phyloP scores from a whole-genome alignment of 2,888 invertebrate species.

The Ditula angustiorana region DNA sequence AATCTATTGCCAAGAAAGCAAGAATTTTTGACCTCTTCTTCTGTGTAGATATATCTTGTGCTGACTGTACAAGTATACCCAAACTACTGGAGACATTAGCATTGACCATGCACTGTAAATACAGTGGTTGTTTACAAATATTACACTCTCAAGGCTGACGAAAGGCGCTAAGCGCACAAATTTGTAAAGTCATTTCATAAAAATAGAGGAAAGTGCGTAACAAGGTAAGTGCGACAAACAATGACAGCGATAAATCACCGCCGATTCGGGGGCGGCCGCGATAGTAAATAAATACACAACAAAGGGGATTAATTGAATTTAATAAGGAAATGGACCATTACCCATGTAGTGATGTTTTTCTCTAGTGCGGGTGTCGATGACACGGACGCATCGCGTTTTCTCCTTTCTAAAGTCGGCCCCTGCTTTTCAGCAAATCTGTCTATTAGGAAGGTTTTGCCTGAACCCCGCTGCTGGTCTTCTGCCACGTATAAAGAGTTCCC shows the following conservation, averaged over 20 bases:
- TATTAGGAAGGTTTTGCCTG: constrained; percentile 64
- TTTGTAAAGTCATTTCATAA: constrained; percentile 45
- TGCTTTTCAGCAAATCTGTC: constrained; percentile 58
- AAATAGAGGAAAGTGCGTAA: constrained; percentile 56
- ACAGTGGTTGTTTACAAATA: constrained; percentile 25
- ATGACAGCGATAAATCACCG: constrained; percentile 52
- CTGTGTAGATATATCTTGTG: no score
- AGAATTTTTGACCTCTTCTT: no score
- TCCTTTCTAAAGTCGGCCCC: constrained; percentile 58
- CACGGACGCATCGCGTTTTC: constrained; percentile 69
- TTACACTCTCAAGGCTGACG: constrained; percentile 17
- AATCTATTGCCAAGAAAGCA: no score
- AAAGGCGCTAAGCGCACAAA: constrained; percentile 16
- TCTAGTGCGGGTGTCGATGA: constrained; percentile 60
- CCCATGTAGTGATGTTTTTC: constrained; percentile 82
- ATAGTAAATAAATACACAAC: constrained; percentile 53
- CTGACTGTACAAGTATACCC: no score
- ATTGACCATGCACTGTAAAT: constrained; percentile 9
- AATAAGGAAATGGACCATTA: constrained; percentile 70
- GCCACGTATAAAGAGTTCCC: constrained; percentile 72
- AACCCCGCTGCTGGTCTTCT: constrained; percentile 52
- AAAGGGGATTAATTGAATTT: constrained; percentile 60
- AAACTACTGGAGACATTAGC: constrained; percentile 77
- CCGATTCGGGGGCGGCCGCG: constrained; percentile 46
- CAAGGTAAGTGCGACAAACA: constrained; percentile 48